Evolutionary conservation across 2,888 invertebrate genomes (phyloP).

Genomic region (Xestobium rufovillosum): DNA sequence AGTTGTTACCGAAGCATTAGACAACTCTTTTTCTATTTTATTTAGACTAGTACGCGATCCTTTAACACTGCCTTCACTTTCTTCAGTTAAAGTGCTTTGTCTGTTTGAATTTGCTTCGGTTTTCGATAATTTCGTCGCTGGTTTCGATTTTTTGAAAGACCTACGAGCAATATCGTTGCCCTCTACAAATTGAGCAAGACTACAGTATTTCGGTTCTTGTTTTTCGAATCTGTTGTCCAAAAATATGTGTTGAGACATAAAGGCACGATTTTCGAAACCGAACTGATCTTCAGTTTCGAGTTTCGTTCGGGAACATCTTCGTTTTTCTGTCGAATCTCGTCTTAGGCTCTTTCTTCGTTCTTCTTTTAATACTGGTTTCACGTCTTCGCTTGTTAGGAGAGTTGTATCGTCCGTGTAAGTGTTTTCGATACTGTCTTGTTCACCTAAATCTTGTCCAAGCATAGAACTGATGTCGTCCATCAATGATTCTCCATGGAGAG

Average conservation of each 20-base stretch:
- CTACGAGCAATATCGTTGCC: constrained; percentile 75
- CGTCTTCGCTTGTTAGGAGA: constrained; percentile 51
- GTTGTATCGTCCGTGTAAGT: constrained; percentile 67
- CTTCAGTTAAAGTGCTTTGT: constrained; percentile 39
- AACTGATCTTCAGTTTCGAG: constrained; percentile 52
- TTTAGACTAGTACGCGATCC: constrained; percentile 31
- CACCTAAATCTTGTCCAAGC: constrained; percentile 62
- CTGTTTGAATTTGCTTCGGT: constrained; percentile 41
- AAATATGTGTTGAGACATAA: constrained; percentile 45
- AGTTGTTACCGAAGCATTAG: constrained; percentile 32
- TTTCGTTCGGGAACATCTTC: constrained; percentile 36
- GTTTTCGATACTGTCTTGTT: constrained; percentile 49
- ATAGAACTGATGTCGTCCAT: constrained; percentile 74
- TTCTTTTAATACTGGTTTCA: constrained; percentile 30
- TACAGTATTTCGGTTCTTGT: constrained; percentile 62
- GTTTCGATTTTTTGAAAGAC: constrained; percentile 55
- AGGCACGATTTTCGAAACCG: constrained; percentile 67
- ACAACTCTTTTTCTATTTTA: constrained; percentile 38
- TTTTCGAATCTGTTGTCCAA: constrained; percentile 39
- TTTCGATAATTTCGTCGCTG: constrained; percentile 36
- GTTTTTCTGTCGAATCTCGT: constrained; percentile 41
- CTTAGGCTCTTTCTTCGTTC: constrained; percentile 54
- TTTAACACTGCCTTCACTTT: constrained; percentile 33
- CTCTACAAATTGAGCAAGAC: constrained; percentile 74
- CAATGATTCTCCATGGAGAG: constrained; percentile 68